These are phyloP conservation scores for Pseudomyrmex sp. DNA, from an alignment of 1,140 invertebrate species.

Conservation along the genomic window DNA sequence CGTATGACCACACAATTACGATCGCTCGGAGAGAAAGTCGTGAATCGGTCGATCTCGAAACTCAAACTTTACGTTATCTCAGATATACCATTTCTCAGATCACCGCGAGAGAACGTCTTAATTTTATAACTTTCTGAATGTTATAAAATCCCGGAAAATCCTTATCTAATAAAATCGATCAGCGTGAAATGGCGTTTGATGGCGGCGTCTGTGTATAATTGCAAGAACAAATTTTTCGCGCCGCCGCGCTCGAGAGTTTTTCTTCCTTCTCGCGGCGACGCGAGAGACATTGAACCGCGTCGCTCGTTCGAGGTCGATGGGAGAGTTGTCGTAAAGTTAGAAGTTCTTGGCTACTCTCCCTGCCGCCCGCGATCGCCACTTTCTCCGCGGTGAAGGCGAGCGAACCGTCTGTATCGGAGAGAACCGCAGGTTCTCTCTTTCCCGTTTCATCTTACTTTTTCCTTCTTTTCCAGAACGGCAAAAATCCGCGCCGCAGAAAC, in stretches of 20 bases:
- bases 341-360: slow-evolving; percentile 79
- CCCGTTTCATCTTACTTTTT: slow-evolving; percentile 9
- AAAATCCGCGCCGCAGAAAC: slow-evolving; percentile 8
- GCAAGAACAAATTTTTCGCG: neutral
- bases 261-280: slow-evolving; percentile 11
- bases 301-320: slow-evolving; percentile 77
- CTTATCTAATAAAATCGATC: no score
- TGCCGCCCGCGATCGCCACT: slow-evolving; percentile 72
- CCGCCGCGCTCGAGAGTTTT: slow-evolving; percentile 28
- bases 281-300: slow-evolving; percentile 76
- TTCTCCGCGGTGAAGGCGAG: slow-evolving; percentile 75
- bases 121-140: no score
- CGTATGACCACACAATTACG: neutral
- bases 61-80: neutral
- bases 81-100: neutral
- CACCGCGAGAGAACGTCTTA: neutral
- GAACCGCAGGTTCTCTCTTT: slow-evolving; percentile 40
- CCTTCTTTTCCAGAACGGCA: slow-evolving; percentile 13
- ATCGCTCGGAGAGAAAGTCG: neutral
- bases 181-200: no score
- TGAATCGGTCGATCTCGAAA: neutral
- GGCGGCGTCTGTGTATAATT: no score
- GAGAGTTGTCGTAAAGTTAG: slow-evolving; percentile 75
- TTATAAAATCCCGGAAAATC: no score
- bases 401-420: slow-evolving; percentile 36